Conservation (phyloP, 2,888 invertebrate genomes). For the Nectonema munidae region DNA sequence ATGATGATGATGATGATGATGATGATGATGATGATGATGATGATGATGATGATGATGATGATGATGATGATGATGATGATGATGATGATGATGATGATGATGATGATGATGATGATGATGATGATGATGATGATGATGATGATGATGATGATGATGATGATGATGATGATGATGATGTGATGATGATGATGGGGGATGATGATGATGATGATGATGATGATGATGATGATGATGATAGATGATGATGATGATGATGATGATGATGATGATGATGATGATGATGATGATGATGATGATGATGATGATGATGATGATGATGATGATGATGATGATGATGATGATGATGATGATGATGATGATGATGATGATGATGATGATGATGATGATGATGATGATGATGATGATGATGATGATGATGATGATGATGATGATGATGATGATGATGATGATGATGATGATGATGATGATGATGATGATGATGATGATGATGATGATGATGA, state of each 20-base stretch:
- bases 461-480: constrained; percentile 10
- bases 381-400: constrained; percentile 10
- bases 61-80: constrained; percentile 11
- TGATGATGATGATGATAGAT: too few relatives aligned
- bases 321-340: constrained; percentile 2
- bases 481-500: constrained; percentile 11
- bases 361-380: constrained; percentile 9
- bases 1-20: constrained; percentile 11
- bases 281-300: constrained; percentile 10
- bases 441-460: constrained; percentile 9
- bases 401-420: constrained; percentile 8
- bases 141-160: too few relatives aligned
- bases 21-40: constrained; percentile 10
- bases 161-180: too few relatives aligned
- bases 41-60: constrained; percentile 6
- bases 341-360: constrained; percentile 10
- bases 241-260: constrained; percentile 8
- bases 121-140: constrained; percentile 9
- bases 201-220: too few relatives aligned
- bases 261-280: constrained; percentile 10
- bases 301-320: constrained; percentile 10
- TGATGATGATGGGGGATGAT: too few relatives aligned
- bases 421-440: constrained; percentile 10
- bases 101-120: constrained; percentile 10
- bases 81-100: constrained; percentile 8